Base-by-base conservation (phyloP, 2,797 vertebrate species). In the Esox masquinongy region DNA sequence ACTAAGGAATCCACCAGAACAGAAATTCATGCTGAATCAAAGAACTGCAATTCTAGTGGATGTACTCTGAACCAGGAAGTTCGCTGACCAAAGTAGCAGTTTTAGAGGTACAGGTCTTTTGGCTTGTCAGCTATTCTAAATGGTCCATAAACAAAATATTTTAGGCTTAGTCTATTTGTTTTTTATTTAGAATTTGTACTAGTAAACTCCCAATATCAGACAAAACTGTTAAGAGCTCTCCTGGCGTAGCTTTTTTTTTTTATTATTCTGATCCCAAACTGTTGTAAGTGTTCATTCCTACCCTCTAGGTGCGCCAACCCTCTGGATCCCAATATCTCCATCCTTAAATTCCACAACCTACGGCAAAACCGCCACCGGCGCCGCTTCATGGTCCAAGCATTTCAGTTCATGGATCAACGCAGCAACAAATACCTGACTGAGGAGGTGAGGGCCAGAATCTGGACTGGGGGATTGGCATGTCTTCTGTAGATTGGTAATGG, bases 321-420 rank as follows among this genome's bases (percentile, higher is more conserved):
- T 3, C 7, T 86, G 11, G 90, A 93, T n/a, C 73, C 83, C 22
- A 67, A 5, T 0, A 74, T 86, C 22, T 70, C 86, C 0, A 16
- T 93, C 70, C 88, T 94, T 70, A 16, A 85, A 72, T 50, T 83
- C 11, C 61, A 8, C 8, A 76, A 76, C 26, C 50, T 82, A 64
- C 77, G 78, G 0, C 72, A 70, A 43, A 86, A 83, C 66, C 83
- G 63, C 0, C 3, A 89, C 76, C 73, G 75, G 34, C 90, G 86
- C n/a, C 91, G 89, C 5, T 93, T 95, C 24, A 24, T 74, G 66
- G 88, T 93, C 11, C 76, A 67, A 0, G 89, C 91, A 3, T 94
- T 94, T 73, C 89, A 92, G 82, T 94, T 93, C 68, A 92, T 94
- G 92, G 85, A 89, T 70, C 77, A 82, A 49, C 77, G 47, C 3